Evolutionary conservation across 2,113 vertebrate species (phyloP), one percentile per base, ranked within the genome.

Genomic region (Naja naja): DNA sequence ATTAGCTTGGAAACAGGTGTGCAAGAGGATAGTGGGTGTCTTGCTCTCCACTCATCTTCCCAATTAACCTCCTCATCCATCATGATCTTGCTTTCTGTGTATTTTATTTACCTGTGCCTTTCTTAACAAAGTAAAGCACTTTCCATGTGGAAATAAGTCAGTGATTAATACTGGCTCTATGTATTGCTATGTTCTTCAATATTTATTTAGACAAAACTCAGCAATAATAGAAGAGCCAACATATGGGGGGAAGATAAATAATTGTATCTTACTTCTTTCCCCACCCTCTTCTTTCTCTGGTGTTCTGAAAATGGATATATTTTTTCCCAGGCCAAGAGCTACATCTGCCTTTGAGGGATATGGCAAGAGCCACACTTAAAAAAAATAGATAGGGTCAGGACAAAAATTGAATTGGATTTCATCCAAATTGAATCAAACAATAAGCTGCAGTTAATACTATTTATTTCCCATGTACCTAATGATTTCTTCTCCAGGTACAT

Each of bases 1-100:
- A 96, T 96, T 95, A 95, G 58, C 93, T 91, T 34, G 93, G 93
- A 94, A 95, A 95, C 94, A 96, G 95, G 60, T 94, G 95, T 94
- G 95, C 92, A 90, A 94, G 94, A 91, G 93, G 93, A 92, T 81
- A 92, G 88, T 49, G 74, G 88, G 94, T 55, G 86, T 64, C 55
- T 92, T 49, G 0, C 91, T 91, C 91, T 91, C 89, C 87, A 89
- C 95, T 94, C 91, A 91, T 92, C 92, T 93, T 94, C 91, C 94
- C 94, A 96, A 94, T 97, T 96, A 96, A 95, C 95, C 95, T 47
- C 4, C 81, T 94, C 95, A 92, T 95, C 94, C 92, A 91, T 93
- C 93, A 52, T 64, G 92, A 94, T 27, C 91, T 55, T 0, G 0
- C 90, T 93, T 94, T 88, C 91, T n/a, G 1, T 56, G 89, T 88